phyloP scores from a whole-genome alignment of 2,113 vertebrate genomes.

The Scytalopus superciliaris region DNA sequence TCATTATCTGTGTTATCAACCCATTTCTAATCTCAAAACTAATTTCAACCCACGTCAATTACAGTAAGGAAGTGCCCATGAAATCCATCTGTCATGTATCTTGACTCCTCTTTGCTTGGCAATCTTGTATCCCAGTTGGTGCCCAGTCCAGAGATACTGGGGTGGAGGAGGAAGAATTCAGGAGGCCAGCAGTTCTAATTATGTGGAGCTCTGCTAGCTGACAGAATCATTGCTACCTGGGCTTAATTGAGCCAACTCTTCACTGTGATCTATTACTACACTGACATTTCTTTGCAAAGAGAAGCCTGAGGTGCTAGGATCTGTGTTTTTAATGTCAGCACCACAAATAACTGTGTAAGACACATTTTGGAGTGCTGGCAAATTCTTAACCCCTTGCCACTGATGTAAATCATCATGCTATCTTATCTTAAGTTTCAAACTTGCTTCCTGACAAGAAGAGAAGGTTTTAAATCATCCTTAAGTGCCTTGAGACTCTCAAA shows the following conservation, averaged over 20 bases:
- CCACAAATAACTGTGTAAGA: background rate
- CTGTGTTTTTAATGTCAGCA: background rate
- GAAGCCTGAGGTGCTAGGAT: conserved; percentile 11
- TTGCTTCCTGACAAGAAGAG: background rate
- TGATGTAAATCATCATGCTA: background rate
- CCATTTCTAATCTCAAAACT: background rate
- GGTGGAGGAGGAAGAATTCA: background rate
- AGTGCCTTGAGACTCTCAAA: background rate
- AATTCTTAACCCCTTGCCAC: conserved; percentile 1
- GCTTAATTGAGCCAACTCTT: background rate
- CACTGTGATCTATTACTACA: background rate
- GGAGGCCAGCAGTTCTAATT: background rate
- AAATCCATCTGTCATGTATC: background rate
- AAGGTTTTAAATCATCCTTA: conserved; percentile 30
- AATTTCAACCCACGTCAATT: background rate
- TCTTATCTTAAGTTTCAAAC: background rate
- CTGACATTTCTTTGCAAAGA: background rate
- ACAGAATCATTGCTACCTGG: background rate
- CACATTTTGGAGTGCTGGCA: conserved; percentile 1
- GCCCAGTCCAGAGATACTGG: background rate
- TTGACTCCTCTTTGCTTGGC: background rate
- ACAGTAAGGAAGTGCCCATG: background rate
- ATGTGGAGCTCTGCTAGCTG: background rate
- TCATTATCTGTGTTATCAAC: background rate
- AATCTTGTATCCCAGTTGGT: background rate